Evolutionary conservation across 2,888 invertebrate genomes (phyloP), one percentile per base, ranked within the genome.

Genomic region (Andrena haemorrhoa): DNA sequence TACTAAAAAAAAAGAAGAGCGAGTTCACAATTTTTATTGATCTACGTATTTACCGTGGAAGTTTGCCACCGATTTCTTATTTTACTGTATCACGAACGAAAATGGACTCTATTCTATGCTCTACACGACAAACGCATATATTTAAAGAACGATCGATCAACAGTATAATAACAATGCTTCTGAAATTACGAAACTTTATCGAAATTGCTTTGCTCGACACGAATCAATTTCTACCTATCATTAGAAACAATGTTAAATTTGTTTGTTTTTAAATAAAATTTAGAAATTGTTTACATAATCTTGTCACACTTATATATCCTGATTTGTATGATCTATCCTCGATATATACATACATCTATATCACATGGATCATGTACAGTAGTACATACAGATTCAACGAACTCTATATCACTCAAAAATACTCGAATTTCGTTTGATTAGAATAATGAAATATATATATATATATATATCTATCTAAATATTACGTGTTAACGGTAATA

Each of bases 201-300:
- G 49, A 66, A 61, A 61, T 71, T 60, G 49, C 56, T 60, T 81
- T 41, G 73, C 72, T 69, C 63, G 35, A 76, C 53, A 70, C 16
- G 26, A n/a, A 61, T 69, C 35, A 51, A 63, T 12, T 35, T 74
- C 80, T 66, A 74, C 56, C 74, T 82, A 81, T 63, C 12, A 58
- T 35, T 35, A 31, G 82, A 77, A 71, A 73, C 71, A 80, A 74
- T 87, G 75, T 83, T 83, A 81, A 85, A 81, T 77, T 75, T 85
- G 63, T 85, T 85, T 83, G 87, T 83, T 87, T 84, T 76, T 68
- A 76, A 86, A 87, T 87, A 87, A 87, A 87, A 81, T 83, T 83
- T 85, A 83, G 81, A 81, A 60, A 81, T 53, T 85, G 85, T 86
- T 87, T 75, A 70, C 58, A 63, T 65, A 71, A 68, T 63, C 58